A percentile compares a stretch with the other conserved stretches of the same genome.
phyloP scores from a whole-genome alignment of 2,113 vertebrate genomes.

The Cettia cetti region DNA sequence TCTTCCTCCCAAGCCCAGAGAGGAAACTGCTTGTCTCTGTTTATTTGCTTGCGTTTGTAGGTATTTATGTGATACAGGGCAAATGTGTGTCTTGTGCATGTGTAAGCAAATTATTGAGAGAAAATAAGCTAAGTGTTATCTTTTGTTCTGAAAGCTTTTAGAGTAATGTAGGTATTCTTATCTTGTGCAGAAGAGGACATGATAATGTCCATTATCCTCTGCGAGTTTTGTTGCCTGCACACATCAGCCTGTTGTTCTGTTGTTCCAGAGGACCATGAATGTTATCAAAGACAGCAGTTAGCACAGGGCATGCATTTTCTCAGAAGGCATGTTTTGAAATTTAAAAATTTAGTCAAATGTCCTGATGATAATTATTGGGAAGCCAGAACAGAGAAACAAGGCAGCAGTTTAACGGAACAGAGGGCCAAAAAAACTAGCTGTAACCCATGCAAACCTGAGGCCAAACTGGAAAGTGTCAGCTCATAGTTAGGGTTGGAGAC shows the following conservation, averaged over 20 bases:
- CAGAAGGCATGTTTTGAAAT: background rate
- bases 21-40: constrained; percentile 15
- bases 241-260: background rate
- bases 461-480: background rate
- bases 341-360: background rate
- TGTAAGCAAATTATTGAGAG: constrained; percentile 38
- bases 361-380: background rate
- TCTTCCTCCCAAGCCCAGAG: background rate
- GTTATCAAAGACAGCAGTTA: background rate
- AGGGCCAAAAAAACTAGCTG: background rate
- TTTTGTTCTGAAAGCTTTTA: constrained; percentile 51
- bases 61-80: background rate
- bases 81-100: background rate
- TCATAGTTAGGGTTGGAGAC: background rate
- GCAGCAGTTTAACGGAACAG: background rate
- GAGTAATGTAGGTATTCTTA: constrained; percentile 37
- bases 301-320: background rate
- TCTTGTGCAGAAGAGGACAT: background rate
- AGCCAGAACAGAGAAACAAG: background rate
- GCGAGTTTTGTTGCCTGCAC: background rate
- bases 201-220: constrained; percentile 25
- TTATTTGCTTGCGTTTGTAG: background rate
- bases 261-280: background rate
- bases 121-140: constrained; percentile 44
- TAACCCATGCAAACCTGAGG: background rate